Conservation (phyloP, 2,113 vertebrate genomes). For the Terrapene triunguis region DNA sequence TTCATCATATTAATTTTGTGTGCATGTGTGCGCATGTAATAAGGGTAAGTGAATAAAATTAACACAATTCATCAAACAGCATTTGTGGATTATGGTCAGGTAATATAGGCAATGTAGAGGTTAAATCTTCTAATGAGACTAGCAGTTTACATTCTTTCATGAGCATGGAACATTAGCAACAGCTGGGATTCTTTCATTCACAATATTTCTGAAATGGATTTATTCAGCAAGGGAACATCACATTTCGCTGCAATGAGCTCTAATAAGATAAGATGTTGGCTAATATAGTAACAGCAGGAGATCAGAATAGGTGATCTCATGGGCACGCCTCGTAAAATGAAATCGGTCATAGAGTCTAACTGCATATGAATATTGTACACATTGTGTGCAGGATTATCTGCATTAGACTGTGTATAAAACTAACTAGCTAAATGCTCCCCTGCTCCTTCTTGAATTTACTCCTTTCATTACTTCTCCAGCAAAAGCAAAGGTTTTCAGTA, state of each 20-base stretch:
- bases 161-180: neutral
- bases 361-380: neutral
- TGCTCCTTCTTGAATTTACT: neutral
- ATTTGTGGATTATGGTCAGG: fast-evolving
- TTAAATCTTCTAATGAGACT: neutral
- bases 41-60: neutral
- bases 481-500: neutral
- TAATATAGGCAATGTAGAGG: fast-evolving
- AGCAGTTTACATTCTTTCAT: neutral
- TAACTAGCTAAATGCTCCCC: neutral
- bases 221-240: constrained; percentile 8
- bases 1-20: neutral
- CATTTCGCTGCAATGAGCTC: constrained; percentile 41
- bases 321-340: constrained; percentile 31
- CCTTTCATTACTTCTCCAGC: constrained; percentile 2
- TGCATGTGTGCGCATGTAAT: neutral
- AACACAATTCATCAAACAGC: neutral
- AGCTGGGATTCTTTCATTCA: constrained; percentile 20
- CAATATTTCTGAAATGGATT: neutral
- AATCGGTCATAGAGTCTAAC: constrained; percentile 42
- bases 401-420: neutral
- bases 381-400: neutral
- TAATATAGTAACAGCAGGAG: constrained; percentile 59
- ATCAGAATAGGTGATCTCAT: constrained; percentile 47
- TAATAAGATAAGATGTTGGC: constrained; percentile 61